phyloP scores from a whole-genome alignment of 2,113 vertebrate species.

The Macrotus californicus region DNA sequence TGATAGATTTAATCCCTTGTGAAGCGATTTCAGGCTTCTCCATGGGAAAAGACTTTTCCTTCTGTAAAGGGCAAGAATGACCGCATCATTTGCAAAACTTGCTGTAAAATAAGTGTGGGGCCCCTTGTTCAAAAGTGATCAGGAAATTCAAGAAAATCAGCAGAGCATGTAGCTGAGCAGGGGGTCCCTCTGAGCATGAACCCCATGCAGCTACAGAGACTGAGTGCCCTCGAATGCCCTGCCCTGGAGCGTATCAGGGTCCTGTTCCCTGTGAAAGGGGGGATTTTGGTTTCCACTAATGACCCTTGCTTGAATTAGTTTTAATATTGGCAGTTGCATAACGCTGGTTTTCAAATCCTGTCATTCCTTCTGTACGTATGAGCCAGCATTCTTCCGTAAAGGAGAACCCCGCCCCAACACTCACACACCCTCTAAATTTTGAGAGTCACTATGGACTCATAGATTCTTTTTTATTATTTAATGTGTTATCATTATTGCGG shows the following conservation, averaged over 20 bases:
- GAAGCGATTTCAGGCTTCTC: background rate
- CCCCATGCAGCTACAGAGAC: fast-evolving
- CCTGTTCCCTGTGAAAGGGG: fast-evolving
- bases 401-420: background rate
- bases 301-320: background rate
- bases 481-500: background rate
- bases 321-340: background rate
- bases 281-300: background rate
- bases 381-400: background rate
- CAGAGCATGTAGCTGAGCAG: background rate
- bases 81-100: background rate
- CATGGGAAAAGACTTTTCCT: too few species aligned
- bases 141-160: background rate
- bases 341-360: background rate
- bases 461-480: background rate
- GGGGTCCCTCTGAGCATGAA: background rate
- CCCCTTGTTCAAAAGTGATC: background rate
- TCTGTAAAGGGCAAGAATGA: background rate
- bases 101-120: background rate
- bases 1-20: background rate
- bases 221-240: too few species aligned
- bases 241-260: too few species aligned
- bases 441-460: background rate
- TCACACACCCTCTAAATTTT: too few species aligned
- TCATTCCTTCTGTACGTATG: background rate